Percentiles rank a stretch among this genome's conserved stretches.
These are phyloP conservation scores for Nymphalis io DNA, from an alignment of 1,140 invertebrate species.

Conservation along the genomic window DNA sequence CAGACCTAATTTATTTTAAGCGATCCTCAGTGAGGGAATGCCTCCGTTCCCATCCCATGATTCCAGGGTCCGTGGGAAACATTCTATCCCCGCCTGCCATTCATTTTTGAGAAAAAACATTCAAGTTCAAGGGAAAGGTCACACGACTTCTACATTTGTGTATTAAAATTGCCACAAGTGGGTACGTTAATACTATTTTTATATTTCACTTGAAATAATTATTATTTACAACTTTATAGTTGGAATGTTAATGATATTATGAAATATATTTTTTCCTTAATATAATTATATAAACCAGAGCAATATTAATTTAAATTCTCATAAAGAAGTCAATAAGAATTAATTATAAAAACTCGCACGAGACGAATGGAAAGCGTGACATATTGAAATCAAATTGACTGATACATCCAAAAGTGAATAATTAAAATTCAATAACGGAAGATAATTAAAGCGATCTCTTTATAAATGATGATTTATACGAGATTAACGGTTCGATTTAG, in stretches of 20 bases:
- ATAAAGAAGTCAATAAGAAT: slow-evolving; percentile 10
- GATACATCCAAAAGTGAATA: slow-evolving; percentile 29
- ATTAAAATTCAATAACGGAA: slow-evolving; percentile 34
- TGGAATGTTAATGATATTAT: no score
- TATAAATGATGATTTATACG: slow-evolving; percentile 34
- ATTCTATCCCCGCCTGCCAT: slow-evolving; percentile 65
- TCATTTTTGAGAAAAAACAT: slow-evolving; percentile 68
- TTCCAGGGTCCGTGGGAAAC: slow-evolving; percentile 65
- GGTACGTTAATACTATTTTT: no score
- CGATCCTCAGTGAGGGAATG: slow-evolving; percentile 37
- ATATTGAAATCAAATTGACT: slow-evolving; percentile 27
- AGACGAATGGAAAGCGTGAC: slow-evolving; percentile 24
- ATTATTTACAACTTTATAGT: no score
- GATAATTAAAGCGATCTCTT: slow-evolving; percentile 34
- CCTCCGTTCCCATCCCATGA: slow-evolving; percentile 61
- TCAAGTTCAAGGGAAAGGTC: slow-evolving; percentile 56
- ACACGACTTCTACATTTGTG: slow-evolving; percentile 44
- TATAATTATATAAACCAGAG: background rate
- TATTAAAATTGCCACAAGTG: background rate
- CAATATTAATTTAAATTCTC: slow-evolving; percentile 11
- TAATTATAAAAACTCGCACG: slow-evolving; percentile 15
- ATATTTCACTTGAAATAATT: background rate
- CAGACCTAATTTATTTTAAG: slow-evolving; percentile 26
- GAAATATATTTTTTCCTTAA: background rate
- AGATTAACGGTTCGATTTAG: slow-evolving; percentile 34